A percentile compares a stretch with the other conserved stretches of the same genome.
phyloP scores from a whole-genome alignment of 2,888 invertebrate genomes.

The Leptinotarsa juncta region DNA sequence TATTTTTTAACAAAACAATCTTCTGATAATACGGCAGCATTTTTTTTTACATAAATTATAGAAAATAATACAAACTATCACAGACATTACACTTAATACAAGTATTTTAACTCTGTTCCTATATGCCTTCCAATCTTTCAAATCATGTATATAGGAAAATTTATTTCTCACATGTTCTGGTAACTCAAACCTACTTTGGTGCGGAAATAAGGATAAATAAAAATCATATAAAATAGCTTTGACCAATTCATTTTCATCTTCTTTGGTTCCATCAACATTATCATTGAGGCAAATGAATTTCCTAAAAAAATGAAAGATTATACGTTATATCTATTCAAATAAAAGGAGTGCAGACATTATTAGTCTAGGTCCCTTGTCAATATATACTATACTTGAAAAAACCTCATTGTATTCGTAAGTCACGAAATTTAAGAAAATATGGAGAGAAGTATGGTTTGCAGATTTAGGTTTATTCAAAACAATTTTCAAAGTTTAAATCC shows the following conservation, averaged over 20 bases:
- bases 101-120: constrained; percentile 61
- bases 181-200: constrained; percentile 78
- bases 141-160: constrained; percentile 71
- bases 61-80: constrained; percentile 45
- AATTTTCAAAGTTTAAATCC: no score
- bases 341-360: no score
- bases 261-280: constrained; percentile 75
- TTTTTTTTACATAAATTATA: constrained; percentile 55
- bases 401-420: no score
- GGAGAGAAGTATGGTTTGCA: no score
- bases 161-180: constrained; percentile 77
- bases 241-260: constrained; percentile 74
- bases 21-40: constrained; percentile 54
- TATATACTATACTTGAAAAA: no score
- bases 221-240: constrained; percentile 79
- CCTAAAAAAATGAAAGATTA: constrained; percentile 65
- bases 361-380: no score
- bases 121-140: constrained; percentile 69
- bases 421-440: no score
- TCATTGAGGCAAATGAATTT: constrained; percentile 87
- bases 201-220: constrained; percentile 79
- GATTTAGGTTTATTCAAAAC: no score
- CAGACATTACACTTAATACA: constrained; percentile 43
- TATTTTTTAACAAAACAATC: constrained; percentile 48
- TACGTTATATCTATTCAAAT: not conserved